These are phyloP conservation scores for Drosophila eohydei DNA, from an alignment of 2,888 invertebrate genomes.

Conservation along the genomic window DNA sequence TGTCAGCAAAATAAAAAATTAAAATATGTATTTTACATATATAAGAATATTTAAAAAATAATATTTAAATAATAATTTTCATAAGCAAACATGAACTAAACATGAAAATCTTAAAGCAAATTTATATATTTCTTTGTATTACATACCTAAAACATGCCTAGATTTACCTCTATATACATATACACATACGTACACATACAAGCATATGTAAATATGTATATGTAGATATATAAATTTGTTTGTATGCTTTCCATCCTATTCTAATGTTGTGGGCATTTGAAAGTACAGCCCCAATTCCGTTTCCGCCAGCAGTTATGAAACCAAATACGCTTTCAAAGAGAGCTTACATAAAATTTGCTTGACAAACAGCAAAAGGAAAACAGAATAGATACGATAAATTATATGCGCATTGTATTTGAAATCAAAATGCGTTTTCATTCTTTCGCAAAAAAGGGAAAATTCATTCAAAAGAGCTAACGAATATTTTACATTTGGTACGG, in stretches of 20 bases:
- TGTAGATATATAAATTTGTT: neutral
- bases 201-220: no score
- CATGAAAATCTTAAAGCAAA: neutral
- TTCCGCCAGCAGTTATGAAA: constrained; percentile 75
- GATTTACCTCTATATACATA: neutral
- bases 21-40: neutral
- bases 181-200: neutral
- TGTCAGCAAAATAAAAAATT: neutral
- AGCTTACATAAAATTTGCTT: constrained; percentile 69
- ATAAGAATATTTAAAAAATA: neutral
- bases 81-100: neutral
- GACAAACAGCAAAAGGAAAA: constrained; percentile 21
- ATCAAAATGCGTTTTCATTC: constrained; percentile 54
- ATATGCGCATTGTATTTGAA: constrained; percentile 62
- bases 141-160: neutral
- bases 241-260: neutral
- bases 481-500: constrained; percentile 36
- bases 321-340: constrained; percentile 34
- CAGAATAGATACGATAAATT: constrained; percentile 38
- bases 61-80: no score
- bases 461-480: constrained; percentile 54
- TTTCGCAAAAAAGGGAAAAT: constrained; percentile 45
- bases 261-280: neutral
- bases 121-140: neutral
- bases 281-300: constrained; percentile 63